Percentiles rank a stretch among this genome's conserved stretches.
phyloP scores from a whole-genome alignment of 2,797 vertebrate species.

The Sebastes miniatus region DNA sequence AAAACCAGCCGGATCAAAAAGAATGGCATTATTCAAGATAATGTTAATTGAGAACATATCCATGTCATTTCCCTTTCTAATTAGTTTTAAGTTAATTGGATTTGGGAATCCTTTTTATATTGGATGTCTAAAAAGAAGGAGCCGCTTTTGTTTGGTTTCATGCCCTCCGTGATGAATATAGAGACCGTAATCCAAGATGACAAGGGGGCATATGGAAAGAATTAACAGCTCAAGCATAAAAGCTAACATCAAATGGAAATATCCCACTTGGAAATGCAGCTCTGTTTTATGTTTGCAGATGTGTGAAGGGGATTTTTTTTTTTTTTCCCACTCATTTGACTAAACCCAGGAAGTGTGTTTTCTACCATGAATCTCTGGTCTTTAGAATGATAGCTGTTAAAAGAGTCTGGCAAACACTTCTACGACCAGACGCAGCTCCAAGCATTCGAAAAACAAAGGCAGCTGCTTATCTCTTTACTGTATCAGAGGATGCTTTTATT shows the following conservation, averaged over 20 bases:
- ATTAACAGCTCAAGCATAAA: constrained; percentile 27
- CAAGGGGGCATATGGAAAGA: background rate
- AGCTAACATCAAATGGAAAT: constrained; percentile 21
- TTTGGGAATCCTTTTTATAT: constrained; percentile 20
- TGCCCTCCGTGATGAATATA: constrained; percentile 9
- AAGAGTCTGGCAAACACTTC: constrained; percentile 2
- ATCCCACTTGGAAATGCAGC: constrained; percentile 14
- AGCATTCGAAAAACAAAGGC: background rate
- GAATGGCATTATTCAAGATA: background rate
- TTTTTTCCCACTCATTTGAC: background rate
- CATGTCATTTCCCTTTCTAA: constrained; percentile 31
- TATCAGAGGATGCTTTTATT: constrained; percentile 17
- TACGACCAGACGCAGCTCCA: background rate
- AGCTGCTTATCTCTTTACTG: constrained; percentile 4
- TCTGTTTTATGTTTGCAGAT: constrained; percentile 5
- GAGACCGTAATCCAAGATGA: constrained; percentile 16
- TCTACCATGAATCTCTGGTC: background rate
- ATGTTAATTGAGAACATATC: constrained; percentile 17
- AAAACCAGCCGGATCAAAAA: constrained; percentile 1
- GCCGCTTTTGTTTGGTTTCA: constrained; percentile 23
- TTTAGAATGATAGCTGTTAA: background rate
- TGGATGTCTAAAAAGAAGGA: constrained; percentile 3
- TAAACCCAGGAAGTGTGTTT: constrained; percentile 10
- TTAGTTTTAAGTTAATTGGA: constrained; percentile 31
- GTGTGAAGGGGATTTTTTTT: background rate